Evolutionary conservation across 2,888 invertebrate species (phyloP), one percentile per base, ranked within the genome.

Genomic region (Thymelicus acteon): DNA sequence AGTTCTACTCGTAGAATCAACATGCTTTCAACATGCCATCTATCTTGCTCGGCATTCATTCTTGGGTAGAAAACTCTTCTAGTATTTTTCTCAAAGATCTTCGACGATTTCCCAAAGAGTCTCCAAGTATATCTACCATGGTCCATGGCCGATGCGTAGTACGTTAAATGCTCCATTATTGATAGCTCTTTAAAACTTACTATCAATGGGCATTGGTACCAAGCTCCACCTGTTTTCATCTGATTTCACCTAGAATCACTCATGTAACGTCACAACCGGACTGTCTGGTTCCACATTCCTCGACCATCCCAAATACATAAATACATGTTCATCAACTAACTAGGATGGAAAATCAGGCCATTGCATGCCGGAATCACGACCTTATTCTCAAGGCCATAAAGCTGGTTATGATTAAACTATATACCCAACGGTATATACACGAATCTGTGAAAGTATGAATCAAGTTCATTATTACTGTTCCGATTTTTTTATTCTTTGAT

Each of bases 271-370:
- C 48, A 40, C 37, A 77, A 75, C 75, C 69, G 74, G 76, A 75
- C 74, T 72, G 78, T 72, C 76, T 64, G 78, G 80, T 72, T 71
- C 74, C 61, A 75, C 83, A 85, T 85, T 82, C 85, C 82, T 74
- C 65, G 67, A 70, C 49, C 78, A 85, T 77, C 82, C 87, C 76
- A 83, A 80, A 87, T 87, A 86, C 88, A 87, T 88, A 82, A 78
- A 83, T 79, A 77, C 80, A 81, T 63, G 37, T 60, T 58, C 40
- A 57, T 69, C 57, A 48, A 64, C 58, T 37, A 48, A 69, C 48
- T 69, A 69, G 63, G 69, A 69, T 69, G 69, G 69, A 69, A 70
- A 70, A 70, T 70, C 63, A 64, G 69, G 69, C 57, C 58, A 60
- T 5, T 7, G 15, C 4, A 0, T 3, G 13, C 12, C 5, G 13